Conservation (phyloP, 2,797 vertebrate species). For the Xerus rutilus region DNA sequence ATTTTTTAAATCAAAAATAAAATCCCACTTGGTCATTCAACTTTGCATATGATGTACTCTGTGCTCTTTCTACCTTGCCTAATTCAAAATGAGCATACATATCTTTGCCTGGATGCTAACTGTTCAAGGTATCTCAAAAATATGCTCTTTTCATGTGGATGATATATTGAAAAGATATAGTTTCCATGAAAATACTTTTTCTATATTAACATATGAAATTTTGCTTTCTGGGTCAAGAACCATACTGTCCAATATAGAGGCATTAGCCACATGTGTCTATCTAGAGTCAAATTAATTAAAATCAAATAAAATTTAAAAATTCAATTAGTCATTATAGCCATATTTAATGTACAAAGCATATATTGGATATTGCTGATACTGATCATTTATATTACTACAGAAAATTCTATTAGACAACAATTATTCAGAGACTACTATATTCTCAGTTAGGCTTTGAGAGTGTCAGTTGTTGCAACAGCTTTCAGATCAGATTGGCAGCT, state of each 20-base stretch:
- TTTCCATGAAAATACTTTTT: slow-evolving; percentile 31
- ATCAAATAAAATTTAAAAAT: slow-evolving; percentile 40
- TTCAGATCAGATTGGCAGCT: slow-evolving; percentile 52
- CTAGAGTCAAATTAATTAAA: slow-evolving; percentile 45
- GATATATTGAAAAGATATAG: neutral
- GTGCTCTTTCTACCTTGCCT: neutral
- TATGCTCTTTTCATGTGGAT: neutral
- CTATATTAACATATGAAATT: neutral
- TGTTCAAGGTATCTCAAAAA: neutral
- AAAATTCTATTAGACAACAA: neutral
- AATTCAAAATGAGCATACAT: neutral
- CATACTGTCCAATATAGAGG: neutral
- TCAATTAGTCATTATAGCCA: neutral
- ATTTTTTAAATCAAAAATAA: slow-evolving; percentile 54
- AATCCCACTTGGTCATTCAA: neutral
- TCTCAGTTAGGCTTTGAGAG: slow-evolving; percentile 37
- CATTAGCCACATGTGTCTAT: neutral
- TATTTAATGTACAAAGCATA: neutral
- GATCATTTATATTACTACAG: neutral
- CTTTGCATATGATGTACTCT: neutral
- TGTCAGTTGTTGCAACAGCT: neutral
- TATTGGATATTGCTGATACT: neutral
- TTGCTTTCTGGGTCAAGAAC: slow-evolving; percentile 12
- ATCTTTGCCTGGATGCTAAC: neutral
- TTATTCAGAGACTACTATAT: slow-evolving; percentile 1